phyloP scores from a whole-genome alignment of 2,113 vertebrate genomes.

The Colius striatus region DNA sequence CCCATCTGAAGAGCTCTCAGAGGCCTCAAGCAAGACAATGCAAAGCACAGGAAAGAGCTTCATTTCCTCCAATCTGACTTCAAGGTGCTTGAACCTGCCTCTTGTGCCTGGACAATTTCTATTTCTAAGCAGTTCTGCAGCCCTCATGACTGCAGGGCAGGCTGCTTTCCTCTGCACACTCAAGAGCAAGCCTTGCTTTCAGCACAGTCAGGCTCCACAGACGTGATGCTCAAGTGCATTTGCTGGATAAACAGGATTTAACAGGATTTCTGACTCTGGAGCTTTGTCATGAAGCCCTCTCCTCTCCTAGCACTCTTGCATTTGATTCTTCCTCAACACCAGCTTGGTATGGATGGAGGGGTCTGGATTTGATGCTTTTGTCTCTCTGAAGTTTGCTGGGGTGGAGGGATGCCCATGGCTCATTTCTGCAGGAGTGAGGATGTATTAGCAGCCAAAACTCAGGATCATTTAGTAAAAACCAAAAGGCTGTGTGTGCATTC shows the following conservation, averaged over 20 bases:
- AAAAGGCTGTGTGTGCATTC: not conserved
- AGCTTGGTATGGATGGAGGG: not conserved
- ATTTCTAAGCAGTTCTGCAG: not conserved
- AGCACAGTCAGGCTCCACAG: not conserved
- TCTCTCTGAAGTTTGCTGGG: not conserved
- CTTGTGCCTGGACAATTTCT: not conserved
- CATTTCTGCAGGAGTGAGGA: not conserved
- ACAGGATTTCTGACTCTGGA: not conserved
- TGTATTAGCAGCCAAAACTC: not conserved
- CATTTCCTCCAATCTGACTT: not conserved
- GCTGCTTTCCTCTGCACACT: not conserved
- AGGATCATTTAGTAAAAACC: not conserved
- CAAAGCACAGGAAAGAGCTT: not conserved
- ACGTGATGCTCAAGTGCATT: not conserved
- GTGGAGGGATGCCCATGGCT: not conserved
- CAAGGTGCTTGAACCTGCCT: not conserved
- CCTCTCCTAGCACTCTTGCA: not conserved
- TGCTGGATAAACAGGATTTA: conserved; percentile 5
- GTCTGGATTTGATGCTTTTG: not conserved
- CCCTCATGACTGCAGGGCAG: not conserved
- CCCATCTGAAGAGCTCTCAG: not conserved
- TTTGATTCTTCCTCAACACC: not conserved
- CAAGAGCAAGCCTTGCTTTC: not conserved
- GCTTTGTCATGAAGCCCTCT: not conserved
- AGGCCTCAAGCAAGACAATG: not conserved